Percentiles rank a stretch among this genome's conserved stretches.
These are phyloP conservation scores for Cosmia pyralina DNA, from an alignment of 2,888 invertebrate species.

Conservation along the genomic window DNA sequence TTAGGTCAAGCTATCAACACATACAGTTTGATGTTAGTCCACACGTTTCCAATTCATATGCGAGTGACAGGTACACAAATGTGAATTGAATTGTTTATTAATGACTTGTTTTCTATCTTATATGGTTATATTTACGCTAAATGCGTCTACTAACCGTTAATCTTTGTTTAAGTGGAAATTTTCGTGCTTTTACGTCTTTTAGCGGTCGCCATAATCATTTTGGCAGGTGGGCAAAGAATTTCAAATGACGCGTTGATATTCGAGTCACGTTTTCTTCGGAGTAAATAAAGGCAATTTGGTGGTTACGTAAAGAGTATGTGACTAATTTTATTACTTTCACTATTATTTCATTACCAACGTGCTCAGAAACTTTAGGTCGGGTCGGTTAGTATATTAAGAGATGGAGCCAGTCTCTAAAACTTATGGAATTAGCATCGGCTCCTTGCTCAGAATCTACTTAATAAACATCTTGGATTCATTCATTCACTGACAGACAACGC, in stretches of 20 bases:
- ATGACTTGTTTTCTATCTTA: slow-evolving; percentile 16
- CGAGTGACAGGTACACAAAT: slow-evolving; percentile 13
- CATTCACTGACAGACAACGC: no score
- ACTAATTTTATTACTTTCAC: slow-evolving; percentile 11
- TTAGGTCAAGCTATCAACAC: slow-evolving; percentile 10
- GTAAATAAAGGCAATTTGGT: slow-evolving; percentile 42
- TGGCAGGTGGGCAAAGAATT: slow-evolving; percentile 14
- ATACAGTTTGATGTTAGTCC: background rate
- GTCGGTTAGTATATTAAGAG: background rate
- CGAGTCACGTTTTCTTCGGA: slow-evolving; percentile 30
- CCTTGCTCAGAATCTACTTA: background rate
- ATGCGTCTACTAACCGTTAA: slow-evolving; percentile 20
- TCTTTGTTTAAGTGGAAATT: slow-evolving; percentile 20
- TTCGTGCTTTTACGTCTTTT: slow-evolving; percentile 16
- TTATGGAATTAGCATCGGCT: background rate
- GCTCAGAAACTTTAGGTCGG: background rate
- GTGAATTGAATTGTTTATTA: slow-evolving; percentile 29
- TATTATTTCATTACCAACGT: slow-evolving; percentile 4
- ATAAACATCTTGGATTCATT: no score
- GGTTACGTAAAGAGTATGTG: slow-evolving; percentile 10
- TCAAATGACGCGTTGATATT: slow-evolving; percentile 1
- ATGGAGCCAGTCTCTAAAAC: background rate
- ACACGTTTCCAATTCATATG: slow-evolving; percentile 32
- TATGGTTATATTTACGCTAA: slow-evolving; percentile 8
- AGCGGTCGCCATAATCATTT: slow-evolving; percentile 7